phyloP scores from a whole-genome alignment of 2,113 vertebrate genomes.

The Peromyscus maniculatus region DNA sequence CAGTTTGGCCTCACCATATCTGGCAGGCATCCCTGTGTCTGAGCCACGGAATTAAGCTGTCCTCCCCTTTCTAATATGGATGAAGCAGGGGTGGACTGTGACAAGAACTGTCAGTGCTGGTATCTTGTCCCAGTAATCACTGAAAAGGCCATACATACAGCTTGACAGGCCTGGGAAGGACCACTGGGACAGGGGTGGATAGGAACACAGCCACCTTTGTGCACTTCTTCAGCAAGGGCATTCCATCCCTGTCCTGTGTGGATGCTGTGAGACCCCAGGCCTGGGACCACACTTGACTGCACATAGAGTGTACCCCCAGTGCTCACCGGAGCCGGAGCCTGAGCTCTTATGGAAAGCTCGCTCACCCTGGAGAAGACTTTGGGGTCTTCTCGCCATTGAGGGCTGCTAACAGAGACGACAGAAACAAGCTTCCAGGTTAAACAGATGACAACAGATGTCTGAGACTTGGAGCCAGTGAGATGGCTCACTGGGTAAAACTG shows the following conservation, averaged over 20 bases:
- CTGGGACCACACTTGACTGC: not conserved
- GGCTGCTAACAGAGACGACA: not conserved
- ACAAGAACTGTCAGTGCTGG: conserved; percentile 79
- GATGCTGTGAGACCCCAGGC: not conserved
- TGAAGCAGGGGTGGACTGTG: not conserved
- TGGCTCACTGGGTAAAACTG: not conserved
- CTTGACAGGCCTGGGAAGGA: conserved; percentile 47
- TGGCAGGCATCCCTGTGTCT: conserved; percentile 1
- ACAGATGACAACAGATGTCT: not conserved
- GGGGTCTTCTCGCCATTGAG: not conserved
- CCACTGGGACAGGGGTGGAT: not conserved
- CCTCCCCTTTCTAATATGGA: conserved; percentile 53
- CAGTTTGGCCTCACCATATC: not conserved
- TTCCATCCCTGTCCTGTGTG: not conserved
- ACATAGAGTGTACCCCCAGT: not conserved
- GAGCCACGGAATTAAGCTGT: conserved; percentile 64
- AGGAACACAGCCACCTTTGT: conserved; percentile 66
- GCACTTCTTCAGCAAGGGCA: not conserved
- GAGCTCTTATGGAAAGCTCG: not conserved
- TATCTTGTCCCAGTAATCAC: not conserved
- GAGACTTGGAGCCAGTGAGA: not conserved
- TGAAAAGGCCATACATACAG: not conserved
- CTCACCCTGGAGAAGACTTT: not conserved
- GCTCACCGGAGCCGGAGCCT: not conserved
- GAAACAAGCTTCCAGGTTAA: not conserved